phyloP scores from a whole-genome alignment of 2,888 invertebrate genomes.

The Melanostoma scalare region DNA sequence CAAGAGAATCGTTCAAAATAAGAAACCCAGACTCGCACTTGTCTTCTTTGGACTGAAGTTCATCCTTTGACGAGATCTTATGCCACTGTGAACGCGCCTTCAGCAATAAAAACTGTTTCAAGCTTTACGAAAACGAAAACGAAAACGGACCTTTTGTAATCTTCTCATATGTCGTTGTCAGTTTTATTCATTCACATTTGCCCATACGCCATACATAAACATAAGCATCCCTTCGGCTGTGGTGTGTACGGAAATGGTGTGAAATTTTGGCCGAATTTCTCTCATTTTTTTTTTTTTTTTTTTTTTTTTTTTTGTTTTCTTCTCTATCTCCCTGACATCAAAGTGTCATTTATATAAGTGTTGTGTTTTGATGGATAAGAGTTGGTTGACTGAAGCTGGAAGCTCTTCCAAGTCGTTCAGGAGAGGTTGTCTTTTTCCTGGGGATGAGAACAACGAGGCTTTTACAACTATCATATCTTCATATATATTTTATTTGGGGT shows the following conservation, averaged over 20 bases:
- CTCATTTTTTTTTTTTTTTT: too few relatives aligned
- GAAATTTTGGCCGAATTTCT: conserved; percentile 56
- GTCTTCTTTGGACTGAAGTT: conserved; percentile 5
- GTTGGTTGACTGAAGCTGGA: conserved; percentile 34
- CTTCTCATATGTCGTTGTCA: conserved; percentile 59
- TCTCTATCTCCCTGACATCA: conserved; percentile 41
- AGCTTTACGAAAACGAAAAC: background rate
- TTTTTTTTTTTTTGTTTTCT: conserved; percentile 39
- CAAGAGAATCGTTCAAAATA: background rate
- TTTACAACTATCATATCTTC: conserved; percentile 64
- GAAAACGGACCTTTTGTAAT: conserved; percentile 66
- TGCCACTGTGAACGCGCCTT: conserved; percentile 20
- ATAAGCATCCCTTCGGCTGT: conserved; percentile 22
- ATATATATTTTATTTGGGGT: conserved; percentile 67
- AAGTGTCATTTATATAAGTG: conserved; percentile 71
- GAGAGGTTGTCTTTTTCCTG: background rate
- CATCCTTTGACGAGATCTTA: conserved; percentile 1
- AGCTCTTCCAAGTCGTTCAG: conserved; percentile 13
- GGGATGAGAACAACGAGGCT: conserved; percentile 47
- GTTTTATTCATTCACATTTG: conserved; percentile 65
- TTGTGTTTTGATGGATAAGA: conserved; percentile 68
- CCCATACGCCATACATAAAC: conserved; percentile 32
- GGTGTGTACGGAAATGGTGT: conserved; percentile 38
- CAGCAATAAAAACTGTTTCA: conserved; percentile 55
- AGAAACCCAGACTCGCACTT: background rate